These are phyloP conservation scores for Zosterops japonicus DNA, from an alignment of 2,113 vertebrate genomes.

Conservation along the genomic window DNA sequence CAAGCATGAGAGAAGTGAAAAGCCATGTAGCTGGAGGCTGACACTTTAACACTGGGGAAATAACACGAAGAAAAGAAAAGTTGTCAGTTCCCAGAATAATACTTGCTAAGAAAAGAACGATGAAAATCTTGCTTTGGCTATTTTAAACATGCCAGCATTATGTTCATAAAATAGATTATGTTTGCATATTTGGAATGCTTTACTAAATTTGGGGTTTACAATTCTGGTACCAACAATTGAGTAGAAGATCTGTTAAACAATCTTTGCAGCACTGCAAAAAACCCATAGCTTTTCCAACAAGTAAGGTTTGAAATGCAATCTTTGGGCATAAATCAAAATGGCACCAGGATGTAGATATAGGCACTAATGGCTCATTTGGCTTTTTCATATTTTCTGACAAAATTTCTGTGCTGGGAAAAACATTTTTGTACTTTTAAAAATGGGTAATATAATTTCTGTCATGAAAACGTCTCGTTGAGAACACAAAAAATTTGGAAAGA, in stretches of 20 bases:
- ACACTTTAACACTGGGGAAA: neutral
- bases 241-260: neutral
- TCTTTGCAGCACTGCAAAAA: neutral
- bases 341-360: neutral
- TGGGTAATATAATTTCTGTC: neutral
- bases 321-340: neutral
- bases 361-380: neutral
- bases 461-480: neutral
- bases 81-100: neutral
- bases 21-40: neutral
- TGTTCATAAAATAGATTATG: neutral
- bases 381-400: neutral
- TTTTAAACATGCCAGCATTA: neutral
- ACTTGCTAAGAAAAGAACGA: neutral
- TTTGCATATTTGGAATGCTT: neutral
- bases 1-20: constrained; percentile 31
- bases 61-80: neutral
- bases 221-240: neutral
- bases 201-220: neutral
- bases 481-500: neutral
- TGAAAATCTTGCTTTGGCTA: neutral
- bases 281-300: neutral
- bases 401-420: neutral
- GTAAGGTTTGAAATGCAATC: neutral
- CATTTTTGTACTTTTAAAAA: neutral